Base-by-base conservation (phyloP, 2,113 vertebrate genomes). In the Emydura subglobosa region DNA sequence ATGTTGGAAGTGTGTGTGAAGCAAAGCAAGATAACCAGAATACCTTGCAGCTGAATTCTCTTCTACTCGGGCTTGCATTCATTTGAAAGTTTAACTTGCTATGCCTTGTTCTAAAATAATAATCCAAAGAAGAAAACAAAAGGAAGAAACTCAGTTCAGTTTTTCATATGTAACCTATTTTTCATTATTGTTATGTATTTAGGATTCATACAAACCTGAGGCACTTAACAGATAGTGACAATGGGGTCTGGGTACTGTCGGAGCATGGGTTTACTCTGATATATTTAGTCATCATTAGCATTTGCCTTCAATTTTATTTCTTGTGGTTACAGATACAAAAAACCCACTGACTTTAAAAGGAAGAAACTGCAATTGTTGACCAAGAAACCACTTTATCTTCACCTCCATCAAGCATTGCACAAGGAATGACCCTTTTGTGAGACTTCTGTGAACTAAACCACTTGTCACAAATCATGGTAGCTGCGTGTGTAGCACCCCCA, bases 361-460 rank as follows among this genome's bases (percentile, higher is more conserved):
- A 99, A 99, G 99, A 99, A 99, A 97, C 98, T 99, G 91, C 99
- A 99, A 87, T 98, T 99, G 95, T 98, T 99, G 96, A 99, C 99
- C 87, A 99, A 99, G 99, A 99, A 99, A 98, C 99, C 99, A 97
- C 99, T 99, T 93, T 99, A 99, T 98, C 99, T 99, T 96, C 99
- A 99, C 96, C 99, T 99, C 86, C 98, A 99, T 97, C 99, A 99
- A 97, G 99, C 98, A 34, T 97, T 99, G 98, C 99, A 99, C 98
- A 99, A 99, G 98, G 99, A 99, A 92, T 99, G 98, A 99, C 93
- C 94, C 94, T 91, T 82, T 74, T 94, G 90, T 88, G 95, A 96
- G 94, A 84, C 76, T 79, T 90, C 95, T 97, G 96, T 96, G 97
- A 97, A 94, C 90, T 95, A 95, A 81, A 93, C 93, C 87, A 55